A percentile compares a stretch with the other conserved stretches of the same genome.
phyloP scores from a whole-genome alignment of 2,113 vertebrate genomes.

The Microcebus griseorufus region DNA sequence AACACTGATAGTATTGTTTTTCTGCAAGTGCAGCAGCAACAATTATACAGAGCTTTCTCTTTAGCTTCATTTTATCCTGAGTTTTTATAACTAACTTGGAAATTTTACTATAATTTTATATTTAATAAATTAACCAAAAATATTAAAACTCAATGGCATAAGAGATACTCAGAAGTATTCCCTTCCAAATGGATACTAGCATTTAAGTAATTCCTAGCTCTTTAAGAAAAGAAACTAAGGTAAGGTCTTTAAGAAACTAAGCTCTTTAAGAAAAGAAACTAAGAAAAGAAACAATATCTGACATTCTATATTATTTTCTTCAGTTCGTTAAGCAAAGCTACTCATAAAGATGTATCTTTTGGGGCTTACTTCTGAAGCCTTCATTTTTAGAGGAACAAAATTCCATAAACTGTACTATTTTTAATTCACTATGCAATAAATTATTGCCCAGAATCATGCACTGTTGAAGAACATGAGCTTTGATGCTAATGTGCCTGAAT shows the following conservation, averaged over 20 bases:
- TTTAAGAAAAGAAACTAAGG: background rate
- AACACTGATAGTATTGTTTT: background rate
- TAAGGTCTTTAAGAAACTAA: background rate
- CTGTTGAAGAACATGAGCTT: background rate
- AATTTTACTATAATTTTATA: background rate
- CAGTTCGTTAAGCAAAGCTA: background rate
- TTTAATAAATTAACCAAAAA: conserved; percentile 19
- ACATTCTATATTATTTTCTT: background rate
- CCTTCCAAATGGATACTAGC: background rate
- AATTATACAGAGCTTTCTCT: background rate
- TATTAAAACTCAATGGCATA: background rate
- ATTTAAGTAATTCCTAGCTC: background rate
- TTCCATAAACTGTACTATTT: background rate
- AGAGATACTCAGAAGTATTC: background rate
- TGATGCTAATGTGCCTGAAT: background rate
- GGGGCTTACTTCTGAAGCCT: background rate
- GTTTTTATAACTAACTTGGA: background rate
- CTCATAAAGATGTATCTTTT: background rate
- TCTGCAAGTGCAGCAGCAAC: background rate
- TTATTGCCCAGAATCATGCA: background rate
- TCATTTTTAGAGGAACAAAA: background rate
- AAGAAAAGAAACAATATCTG: background rate
- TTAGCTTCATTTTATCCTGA: conserved; percentile 28
- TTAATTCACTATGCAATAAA: background rate
- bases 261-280: background rate